phyloP scores from a whole-genome alignment of 2,797 vertebrate genomes.

The Pangasius sanitwongsei region DNA sequence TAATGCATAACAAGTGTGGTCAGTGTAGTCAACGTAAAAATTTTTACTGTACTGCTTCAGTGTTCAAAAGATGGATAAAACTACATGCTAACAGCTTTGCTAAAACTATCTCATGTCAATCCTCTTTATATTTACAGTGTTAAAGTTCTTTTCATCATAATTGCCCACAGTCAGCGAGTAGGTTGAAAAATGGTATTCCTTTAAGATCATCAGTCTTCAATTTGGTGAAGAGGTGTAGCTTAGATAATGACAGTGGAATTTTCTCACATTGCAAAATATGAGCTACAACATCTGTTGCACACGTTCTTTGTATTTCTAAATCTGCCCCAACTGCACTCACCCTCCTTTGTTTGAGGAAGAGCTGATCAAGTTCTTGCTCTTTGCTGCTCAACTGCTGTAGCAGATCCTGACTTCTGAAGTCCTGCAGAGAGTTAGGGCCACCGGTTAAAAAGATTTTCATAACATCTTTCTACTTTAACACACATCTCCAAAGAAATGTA shows the following conservation, averaged over 20 bases:
- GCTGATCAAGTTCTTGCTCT: slow-evolving; percentile 85
- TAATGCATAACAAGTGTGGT: neutral
- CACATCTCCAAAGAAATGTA: neutral
- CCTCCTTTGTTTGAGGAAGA: slow-evolving; percentile 83
- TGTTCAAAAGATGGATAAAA: neutral
- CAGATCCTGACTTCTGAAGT: slow-evolving; percentile 84
- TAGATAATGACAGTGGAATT: neutral
- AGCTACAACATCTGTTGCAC: neutral
- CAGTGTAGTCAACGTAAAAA: neutral
- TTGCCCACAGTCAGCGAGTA: neutral
- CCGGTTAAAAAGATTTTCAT: neutral
- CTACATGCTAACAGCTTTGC: neutral
- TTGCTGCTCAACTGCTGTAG: slow-evolving; percentile 81
- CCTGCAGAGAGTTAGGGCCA: slow-evolving; percentile 67
- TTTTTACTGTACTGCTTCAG: neutral
- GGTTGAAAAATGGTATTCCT: neutral
- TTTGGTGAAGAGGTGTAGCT: neutral
- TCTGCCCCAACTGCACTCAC: slow-evolving; percentile 64
- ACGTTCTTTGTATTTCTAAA: neutral
- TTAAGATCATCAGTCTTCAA: neutral
- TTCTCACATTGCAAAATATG: neutral
- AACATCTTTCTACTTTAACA: neutral
- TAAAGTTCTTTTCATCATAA: neutral
- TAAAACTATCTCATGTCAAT: neutral
- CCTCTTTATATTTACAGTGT: neutral